These are phyloP conservation scores for Melanotaenia nigrans DNA, from an alignment of 2,797 vertebrate genomes.

Conservation along the genomic window DNA sequence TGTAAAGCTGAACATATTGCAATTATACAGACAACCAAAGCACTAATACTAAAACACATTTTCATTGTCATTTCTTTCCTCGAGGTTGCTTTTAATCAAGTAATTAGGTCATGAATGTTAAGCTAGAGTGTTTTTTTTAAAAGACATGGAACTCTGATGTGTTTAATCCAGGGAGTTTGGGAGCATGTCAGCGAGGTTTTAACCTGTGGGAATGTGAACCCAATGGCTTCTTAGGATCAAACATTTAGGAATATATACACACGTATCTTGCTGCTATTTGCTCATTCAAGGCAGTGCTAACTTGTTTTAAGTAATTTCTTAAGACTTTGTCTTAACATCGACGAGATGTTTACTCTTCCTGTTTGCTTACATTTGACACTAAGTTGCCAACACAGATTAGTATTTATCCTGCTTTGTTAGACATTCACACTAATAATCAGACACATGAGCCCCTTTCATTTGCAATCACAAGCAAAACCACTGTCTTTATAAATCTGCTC, in stretches of 20 bases:
- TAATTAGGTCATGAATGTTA: background rate
- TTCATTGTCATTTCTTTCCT: background rate
- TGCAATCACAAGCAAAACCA: background rate
- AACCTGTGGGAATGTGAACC: background rate
- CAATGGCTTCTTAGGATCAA: slow-evolving; percentile 4
- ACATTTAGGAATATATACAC: slow-evolving; percentile 6
- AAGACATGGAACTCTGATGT: background rate
- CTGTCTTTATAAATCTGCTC: background rate
- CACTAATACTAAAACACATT: background rate
- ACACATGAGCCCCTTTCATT: background rate
- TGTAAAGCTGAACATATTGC: background rate
- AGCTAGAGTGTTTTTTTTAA: background rate
- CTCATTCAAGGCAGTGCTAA: slow-evolving; percentile 5
- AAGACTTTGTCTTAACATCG: slow-evolving; percentile 10
- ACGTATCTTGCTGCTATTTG: slow-evolving; percentile 32
- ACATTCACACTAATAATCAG: slow-evolving; percentile 7
- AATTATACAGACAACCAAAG: background rate
- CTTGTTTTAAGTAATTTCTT: slow-evolving; percentile 21
- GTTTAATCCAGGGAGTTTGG: slow-evolving; percentile 4
- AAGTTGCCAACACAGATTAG: slow-evolving; percentile 27
- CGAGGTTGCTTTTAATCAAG: slow-evolving; percentile 4
- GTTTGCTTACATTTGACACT: slow-evolving; percentile 29
- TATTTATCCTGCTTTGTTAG: slow-evolving; percentile 17
- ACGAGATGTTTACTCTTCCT: slow-evolving; percentile 37
- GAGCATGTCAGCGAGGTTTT: background rate